Percentiles rank a stretch among this genome's conserved stretches.
Evolutionary conservation across 2,888 invertebrate genomes (phyloP).

Genomic region (Cheilosia grossa): DNA sequence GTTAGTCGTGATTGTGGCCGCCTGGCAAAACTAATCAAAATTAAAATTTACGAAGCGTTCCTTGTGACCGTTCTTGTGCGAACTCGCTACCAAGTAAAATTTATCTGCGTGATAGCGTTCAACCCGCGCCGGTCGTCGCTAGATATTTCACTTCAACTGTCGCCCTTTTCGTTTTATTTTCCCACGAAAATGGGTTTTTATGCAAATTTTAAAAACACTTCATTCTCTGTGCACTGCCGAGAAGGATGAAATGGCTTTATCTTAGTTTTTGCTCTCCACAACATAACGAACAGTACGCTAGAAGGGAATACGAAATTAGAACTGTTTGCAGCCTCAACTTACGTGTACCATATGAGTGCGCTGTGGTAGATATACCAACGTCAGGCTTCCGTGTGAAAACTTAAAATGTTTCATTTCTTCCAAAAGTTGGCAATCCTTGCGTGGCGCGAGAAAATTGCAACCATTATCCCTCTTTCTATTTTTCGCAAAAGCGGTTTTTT

Average conservation of each 20-base stretch:
- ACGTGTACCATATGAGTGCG: constrained; percentile 19
- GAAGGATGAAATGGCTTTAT: constrained; percentile 55
- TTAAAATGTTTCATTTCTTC: constrained; percentile 57
- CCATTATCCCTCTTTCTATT: constrained; percentile 29
- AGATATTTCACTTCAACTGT: constrained; percentile 33
- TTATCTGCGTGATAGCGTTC: constrained; percentile 50
- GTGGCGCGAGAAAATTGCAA: too few relatives aligned
- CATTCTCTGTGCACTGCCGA: constrained; percentile 53
- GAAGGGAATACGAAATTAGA: constrained; percentile 65
- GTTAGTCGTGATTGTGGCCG: constrained; percentile 22
- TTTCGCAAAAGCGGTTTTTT: constrained; percentile 26
- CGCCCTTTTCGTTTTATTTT: constrained; percentile 46
- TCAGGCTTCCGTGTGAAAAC: constrained; percentile 31
- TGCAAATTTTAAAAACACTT: constrained; percentile 63
- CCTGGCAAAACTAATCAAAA: constrained; percentile 43
- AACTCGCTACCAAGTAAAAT: constrained; percentile 60
- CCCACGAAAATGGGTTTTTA: constrained; percentile 49
- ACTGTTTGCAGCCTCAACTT: constrained; percentile 55
- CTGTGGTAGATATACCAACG: background rate
- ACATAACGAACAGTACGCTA: constrained; percentile 22
- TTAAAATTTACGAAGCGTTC: constrained; percentile 53
- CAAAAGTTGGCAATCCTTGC: constrained; percentile 22
- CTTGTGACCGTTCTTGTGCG: constrained; percentile 38
- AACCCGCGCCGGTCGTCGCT: constrained; percentile 28
- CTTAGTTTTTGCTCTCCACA: constrained; percentile 19